phyloP scores from a whole-genome alignment of 2,797 vertebrate species.

The Darevskia mixta region DNA sequence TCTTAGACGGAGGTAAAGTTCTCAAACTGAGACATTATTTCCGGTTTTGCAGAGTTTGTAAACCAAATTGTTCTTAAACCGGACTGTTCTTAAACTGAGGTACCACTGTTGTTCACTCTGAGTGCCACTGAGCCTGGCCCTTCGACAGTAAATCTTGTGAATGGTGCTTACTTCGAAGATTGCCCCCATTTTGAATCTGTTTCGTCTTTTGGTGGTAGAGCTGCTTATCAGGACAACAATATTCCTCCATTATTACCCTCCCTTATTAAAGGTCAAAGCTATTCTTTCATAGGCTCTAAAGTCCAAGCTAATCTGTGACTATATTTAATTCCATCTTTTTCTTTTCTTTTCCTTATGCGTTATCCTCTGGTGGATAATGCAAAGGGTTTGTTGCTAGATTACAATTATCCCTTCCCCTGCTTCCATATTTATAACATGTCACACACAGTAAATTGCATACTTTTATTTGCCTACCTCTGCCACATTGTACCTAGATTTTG shows the following conservation, averaged over 20 bases:
- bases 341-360: not conserved
- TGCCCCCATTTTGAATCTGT: too few relatives aligned
- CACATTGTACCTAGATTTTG: not conserved
- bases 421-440: not conserved
- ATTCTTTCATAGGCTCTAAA: not conserved
- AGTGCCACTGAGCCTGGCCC: too few relatives aligned
- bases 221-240: not conserved
- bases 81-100: too few relatives aligned
- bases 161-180: not conserved
- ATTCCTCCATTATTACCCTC: not conserved
- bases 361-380: not conserved
- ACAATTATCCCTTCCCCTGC: not conserved
- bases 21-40: too few relatives aligned
- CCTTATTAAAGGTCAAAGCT: not conserved
- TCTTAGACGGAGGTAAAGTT: too few relatives aligned
- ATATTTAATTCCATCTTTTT: not conserved
- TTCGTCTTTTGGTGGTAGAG: not conserved
- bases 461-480: not conserved
- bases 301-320: conserved; percentile 1
- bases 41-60: too few relatives aligned
- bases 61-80: too few relatives aligned
- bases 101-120: too few relatives aligned
- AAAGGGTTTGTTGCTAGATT: not conserved
- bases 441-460: not conserved
- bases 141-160: not conserved